Conservation (phyloP, 2,888 invertebrate species). For the Cenopis cana region DNA sequence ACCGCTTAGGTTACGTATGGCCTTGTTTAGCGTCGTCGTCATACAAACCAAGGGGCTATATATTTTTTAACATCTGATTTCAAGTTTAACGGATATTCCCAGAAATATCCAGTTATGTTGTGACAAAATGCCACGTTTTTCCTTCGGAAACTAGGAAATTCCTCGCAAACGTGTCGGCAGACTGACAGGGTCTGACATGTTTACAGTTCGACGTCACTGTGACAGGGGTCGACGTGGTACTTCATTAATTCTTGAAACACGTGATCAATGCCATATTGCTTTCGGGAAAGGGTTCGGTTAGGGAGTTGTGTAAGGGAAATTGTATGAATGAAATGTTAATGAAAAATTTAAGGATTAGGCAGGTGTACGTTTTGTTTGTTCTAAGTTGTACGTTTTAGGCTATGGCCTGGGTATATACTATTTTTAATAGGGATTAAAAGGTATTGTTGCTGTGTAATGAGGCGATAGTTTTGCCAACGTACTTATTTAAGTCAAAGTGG, state of each 20-base stretch:
- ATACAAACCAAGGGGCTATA: too few relatives aligned
- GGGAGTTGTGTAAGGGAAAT: conserved; percentile 1
- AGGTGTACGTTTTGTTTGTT: too few relatives aligned
- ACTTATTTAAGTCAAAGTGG: too few relatives aligned
- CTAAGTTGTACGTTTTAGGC: too few relatives aligned
- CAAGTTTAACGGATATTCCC: not conserved
- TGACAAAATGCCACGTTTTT: conserved; percentile 40
- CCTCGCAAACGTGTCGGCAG: conserved; percentile 64
- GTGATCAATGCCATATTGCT: conserved; percentile 69
- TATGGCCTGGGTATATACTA: too few relatives aligned
- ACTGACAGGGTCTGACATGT: conserved; percentile 56
- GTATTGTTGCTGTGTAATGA: too few relatives aligned
- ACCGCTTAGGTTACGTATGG: too few relatives aligned
- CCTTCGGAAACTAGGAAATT: conserved; percentile 34
- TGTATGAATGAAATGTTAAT: not conserved
- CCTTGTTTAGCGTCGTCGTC: too few relatives aligned
- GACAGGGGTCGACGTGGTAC: conserved; percentile 82
- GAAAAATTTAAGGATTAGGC: not conserved
- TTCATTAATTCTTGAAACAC: conserved; percentile 81
- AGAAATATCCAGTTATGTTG: conserved; percentile 28
- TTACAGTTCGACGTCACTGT: conserved; percentile 65
- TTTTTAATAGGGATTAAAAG: too few relatives aligned
- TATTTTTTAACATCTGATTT: too few relatives aligned
- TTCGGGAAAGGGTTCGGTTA: conserved; percentile 26
- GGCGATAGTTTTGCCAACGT: too few relatives aligned